phyloP scores from a whole-genome alignment of 2,113 vertebrate genomes.

The Hymenochirus boettgeri region DNA sequence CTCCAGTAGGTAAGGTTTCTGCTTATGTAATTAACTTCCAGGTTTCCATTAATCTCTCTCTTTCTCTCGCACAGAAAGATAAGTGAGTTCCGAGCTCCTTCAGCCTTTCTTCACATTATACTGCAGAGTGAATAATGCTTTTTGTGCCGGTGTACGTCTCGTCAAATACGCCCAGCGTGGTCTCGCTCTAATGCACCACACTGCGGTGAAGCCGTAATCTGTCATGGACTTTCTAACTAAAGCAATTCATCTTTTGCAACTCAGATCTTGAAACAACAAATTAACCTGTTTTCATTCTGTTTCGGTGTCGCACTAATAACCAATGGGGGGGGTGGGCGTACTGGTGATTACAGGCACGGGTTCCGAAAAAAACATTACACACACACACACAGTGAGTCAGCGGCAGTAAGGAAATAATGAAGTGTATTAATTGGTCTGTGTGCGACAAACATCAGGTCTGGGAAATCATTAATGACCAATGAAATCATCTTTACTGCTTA shows the following conservation, averaged over 20 bases:
- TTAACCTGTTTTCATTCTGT: not conserved
- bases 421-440: too few relatives aligned
- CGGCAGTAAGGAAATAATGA: too few relatives aligned
- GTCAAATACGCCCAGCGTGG: not conserved
- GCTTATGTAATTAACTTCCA: constrained; percentile 4
- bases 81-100: not conserved
- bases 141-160: not conserved
- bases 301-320: constrained; percentile 7
- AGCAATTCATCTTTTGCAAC: constrained; percentile 18
- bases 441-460: too few relatives aligned
- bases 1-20: not conserved
- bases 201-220: not conserved
- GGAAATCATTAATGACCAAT: too few relatives aligned
- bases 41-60: not conserved
- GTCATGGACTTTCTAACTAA: constrained; percentile 11
- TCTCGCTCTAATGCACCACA: not conserved
- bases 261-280: constrained; percentile 21
- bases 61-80: not conserved
- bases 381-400: not conserved
- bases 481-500: too few relatives aligned
- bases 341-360: too few relatives aligned
- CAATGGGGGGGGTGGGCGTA: not conserved
- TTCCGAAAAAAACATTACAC: not conserved
- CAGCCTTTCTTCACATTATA: not conserved
- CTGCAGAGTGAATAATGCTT: not conserved